These are phyloP conservation scores for Theonella swinhoei DNA, from an alignment of 37 sponge, comb jelly and placozoan genomes.

Conservation along the genomic window DNA sequence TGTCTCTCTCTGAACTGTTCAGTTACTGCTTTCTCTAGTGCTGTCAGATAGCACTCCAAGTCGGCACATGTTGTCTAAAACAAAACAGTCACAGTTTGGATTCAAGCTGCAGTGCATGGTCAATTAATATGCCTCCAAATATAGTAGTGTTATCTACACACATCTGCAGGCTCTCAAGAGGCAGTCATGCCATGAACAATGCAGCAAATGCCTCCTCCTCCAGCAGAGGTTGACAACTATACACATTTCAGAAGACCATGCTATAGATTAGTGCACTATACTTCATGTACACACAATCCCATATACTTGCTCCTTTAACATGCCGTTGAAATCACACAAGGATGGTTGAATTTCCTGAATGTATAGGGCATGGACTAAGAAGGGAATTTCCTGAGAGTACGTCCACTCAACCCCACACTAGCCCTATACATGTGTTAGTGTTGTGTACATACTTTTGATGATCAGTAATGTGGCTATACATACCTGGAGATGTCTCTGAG, in stretches of 20 bases:
- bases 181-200: too few relatives aligned
- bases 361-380: constrained; percentile 88
- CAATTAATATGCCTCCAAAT: too few relatives aligned
- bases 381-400: constrained; percentile 92
- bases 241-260: background rate
- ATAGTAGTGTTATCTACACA: too few relatives aligned
- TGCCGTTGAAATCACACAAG: too few relatives aligned
- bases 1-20: constrained; percentile 74
- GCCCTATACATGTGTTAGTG: constrained; percentile 46
- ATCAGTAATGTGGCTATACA: too few relatives aligned
- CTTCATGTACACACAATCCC: too few relatives aligned
- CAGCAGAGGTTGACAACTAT: background rate
- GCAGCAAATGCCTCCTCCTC: constrained; percentile 71
- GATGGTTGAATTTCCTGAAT: constrained; percentile 59
- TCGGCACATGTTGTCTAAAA: constrained; percentile 16
- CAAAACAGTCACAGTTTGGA: too few relatives aligned
- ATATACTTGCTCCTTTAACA: too few relatives aligned
- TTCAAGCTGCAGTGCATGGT: too few relatives aligned
- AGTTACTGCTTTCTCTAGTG: constrained; percentile 64
- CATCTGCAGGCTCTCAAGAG: too few relatives aligned
- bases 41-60: constrained; percentile 61
- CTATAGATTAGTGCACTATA: too few relatives aligned
- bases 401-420: constrained; percentile 94
- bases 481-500: constrained; percentile 73
- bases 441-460: background rate